These are phyloP conservation scores for Cephalophus harveyi DNA, from an alignment of 2,113 vertebrate genomes.

Conservation along the genomic window DNA sequence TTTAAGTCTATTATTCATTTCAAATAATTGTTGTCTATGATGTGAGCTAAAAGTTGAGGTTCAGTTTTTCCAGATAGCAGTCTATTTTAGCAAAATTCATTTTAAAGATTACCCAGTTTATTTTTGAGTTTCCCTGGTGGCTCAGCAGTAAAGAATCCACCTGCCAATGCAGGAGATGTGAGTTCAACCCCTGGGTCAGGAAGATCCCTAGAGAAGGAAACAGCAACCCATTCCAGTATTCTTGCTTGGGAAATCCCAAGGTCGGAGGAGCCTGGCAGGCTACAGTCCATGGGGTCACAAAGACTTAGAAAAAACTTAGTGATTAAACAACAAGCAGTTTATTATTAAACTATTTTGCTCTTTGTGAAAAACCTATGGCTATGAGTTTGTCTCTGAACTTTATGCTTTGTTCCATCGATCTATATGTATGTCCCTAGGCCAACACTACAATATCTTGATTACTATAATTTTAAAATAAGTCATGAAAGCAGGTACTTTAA, in stretches of 20 bases:
- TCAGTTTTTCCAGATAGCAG: background rate
- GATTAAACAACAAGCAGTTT: background rate
- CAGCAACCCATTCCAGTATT: background rate
- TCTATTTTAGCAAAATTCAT: background rate
- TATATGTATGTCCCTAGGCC: background rate
- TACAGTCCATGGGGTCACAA: background rate
- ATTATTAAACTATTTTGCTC: background rate
- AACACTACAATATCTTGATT: background rate
- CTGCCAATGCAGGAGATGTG: background rate
- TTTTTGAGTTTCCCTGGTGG: background rate
- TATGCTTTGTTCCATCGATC: background rate
- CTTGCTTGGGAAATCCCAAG: background rate
- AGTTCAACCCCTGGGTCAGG: background rate
- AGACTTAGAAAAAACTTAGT: background rate
- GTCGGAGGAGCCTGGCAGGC: background rate
- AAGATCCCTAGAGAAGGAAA: background rate
- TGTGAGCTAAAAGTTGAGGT: background rate
- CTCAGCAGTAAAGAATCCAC: background rate
- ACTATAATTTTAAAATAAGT: background rate
- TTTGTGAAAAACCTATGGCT: background rate
- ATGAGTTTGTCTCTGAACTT: background rate
- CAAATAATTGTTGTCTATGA: background rate
- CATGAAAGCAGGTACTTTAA: background rate
- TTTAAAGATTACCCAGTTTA: background rate
- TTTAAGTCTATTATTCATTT: background rate